Evolutionary conservation across 2,888 invertebrate genomes (phyloP), one percentile per base, ranked within the genome.

Genomic region (Melanchra persicariae): DNA sequence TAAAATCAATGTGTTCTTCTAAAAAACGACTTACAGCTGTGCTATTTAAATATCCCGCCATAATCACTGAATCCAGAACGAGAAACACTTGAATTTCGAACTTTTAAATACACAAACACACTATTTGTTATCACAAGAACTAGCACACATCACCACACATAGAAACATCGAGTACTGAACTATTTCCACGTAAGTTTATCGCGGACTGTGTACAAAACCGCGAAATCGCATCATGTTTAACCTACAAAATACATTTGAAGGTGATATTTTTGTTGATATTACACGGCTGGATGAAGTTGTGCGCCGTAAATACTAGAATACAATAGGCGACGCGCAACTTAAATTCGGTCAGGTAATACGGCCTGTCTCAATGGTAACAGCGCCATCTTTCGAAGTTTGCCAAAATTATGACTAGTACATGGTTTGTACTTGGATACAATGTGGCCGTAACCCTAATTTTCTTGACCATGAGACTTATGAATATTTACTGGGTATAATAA

Each of bases 201-300:
- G 87, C 89, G 87, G 81, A 93, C 92, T 92, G 92, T 92, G 91
- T 91, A 93, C 91, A 92, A 94, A 93, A 90, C 93, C 93, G 93
- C 92, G 91, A 94, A 95, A 91, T 92, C 93, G 88, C 92, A 91
- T 92, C 93, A 92, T 93, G 93, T 96, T 95, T 96, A 95, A 96
- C 96, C 96, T 96, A 96, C 96, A 96, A 95, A 94, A 95, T 93
- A 92, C 91, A 88, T 95, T 95, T 96, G 96, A 96, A 96, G 96
- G 96, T 96, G 96, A 96, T 95, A 96, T 93, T 95, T 94, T 95
- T 96, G 95, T 96, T 96, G 95, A 95, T 96, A 95, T 95, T 89
- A 94, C 85, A 76, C 93, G 88, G 79, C 88, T 86, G 79, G 68
- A 79, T 90, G 78, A 60, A 78, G 83, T 89, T 58, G 84, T 58